A percentile compares a stretch with the other conserved stretches of the same genome.
Conservation (phyloP, 2,113 vertebrate genomes). For the Xiphorhynchus elegans region DNA sequence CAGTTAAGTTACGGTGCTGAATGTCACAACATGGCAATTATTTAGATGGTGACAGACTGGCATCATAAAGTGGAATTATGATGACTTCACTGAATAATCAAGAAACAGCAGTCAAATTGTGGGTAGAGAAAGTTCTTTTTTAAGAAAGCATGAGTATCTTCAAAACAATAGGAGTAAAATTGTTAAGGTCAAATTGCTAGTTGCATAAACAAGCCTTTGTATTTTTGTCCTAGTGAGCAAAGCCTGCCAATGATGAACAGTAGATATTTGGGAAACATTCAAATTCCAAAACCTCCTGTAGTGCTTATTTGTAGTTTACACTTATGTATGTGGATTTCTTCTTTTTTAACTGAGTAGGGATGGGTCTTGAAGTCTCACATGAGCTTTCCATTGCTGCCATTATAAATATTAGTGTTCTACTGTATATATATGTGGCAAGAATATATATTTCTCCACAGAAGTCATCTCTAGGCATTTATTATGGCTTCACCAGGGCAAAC, state of each 20-base stretch:
- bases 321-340: not conserved
- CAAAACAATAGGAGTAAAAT: not conserved
- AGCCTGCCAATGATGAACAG: not conserved
- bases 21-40: conserved; percentile 47
- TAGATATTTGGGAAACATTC: not conserved
- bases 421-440: not conserved
- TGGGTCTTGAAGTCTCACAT: not conserved
- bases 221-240: not conserved
- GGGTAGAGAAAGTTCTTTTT: not conserved
- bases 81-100: conserved; percentile 18
- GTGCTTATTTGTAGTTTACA: not conserved
- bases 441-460: not conserved
- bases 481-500: not conserved
- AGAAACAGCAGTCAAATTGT: not conserved
- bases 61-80: conserved; percentile 45
- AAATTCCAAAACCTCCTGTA: not conserved
- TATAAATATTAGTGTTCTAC: not conserved
- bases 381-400: not conserved
- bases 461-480: not conserved
- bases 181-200: not conserved
- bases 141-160: not conserved
- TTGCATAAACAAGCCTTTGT: not conserved
- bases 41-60: conserved; percentile 54
- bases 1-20: conserved; percentile 22
- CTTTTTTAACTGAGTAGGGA: not conserved